These are phyloP conservation scores for Meandrina meandrites DNA, from an alignment of 92 coral and sea anemone genomes.

Conservation along the genomic window DNA sequence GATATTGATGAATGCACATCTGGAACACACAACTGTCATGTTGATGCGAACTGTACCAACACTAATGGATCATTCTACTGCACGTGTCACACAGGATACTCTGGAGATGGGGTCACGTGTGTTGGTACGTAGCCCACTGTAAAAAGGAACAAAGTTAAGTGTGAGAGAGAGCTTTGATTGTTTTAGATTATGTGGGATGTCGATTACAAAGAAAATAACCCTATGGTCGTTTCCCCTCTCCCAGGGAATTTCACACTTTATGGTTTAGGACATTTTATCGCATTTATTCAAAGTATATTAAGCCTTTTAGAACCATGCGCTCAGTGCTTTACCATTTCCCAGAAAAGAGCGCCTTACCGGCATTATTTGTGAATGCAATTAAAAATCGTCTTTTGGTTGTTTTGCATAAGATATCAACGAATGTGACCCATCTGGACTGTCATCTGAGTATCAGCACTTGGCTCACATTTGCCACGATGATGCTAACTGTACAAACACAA, in stretches of 20 bases:
- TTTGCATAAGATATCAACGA: conserved; percentile 52
- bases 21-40: conserved; percentile 45
- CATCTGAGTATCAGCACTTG: conserved; percentile 45
- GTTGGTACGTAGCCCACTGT: conserved; percentile 24
- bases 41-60: conserved; percentile 75
- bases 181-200: background rate
- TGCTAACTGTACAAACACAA: conserved; percentile 44
- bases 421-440: conserved; percentile 45
- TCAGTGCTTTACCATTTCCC: too few relatives aligned
- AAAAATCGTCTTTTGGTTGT: background rate
- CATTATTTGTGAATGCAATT: background rate
- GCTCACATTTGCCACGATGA: conserved; percentile 54
- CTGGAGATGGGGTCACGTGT: conserved; percentile 79
- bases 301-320: too few relatives aligned
- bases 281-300: too few relatives aligned
- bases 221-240: background rate
- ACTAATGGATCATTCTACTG: conserved; percentile 87
- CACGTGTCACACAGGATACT: conserved; percentile 72
- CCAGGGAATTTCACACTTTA: background rate
- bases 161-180: background rate
- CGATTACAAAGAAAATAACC: background rate
- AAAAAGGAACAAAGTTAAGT: background rate
- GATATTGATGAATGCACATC: conserved; percentile 44
- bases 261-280: too few relatives aligned
- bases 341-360: too few relatives aligned